phyloP scores from a whole-genome alignment of 2,888 invertebrate species.

The Amiota mariae region DNA sequence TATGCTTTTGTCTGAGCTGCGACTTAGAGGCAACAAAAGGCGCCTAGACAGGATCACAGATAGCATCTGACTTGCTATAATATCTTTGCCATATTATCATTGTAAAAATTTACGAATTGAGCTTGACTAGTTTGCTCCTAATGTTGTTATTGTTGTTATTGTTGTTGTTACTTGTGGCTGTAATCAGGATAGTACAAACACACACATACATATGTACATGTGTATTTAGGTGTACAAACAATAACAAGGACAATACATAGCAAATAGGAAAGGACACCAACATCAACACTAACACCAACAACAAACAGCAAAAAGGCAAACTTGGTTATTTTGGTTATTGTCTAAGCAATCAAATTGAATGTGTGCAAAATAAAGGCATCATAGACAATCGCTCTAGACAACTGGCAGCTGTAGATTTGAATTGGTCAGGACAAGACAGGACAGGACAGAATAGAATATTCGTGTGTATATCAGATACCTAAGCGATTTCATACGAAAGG shows the following conservation, averaged over 20 bases:
- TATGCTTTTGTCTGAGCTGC: constrained; percentile 5
- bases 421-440: too few relatives aligned
- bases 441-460: too few relatives aligned
- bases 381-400: neutral
- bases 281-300: neutral
- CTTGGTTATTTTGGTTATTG: constrained; percentile 13
- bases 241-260: constrained; percentile 4
- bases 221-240: constrained; percentile 25
- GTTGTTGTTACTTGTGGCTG: constrained; percentile 23
- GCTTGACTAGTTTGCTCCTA: constrained; percentile 9
- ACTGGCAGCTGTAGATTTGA: too few relatives aligned
- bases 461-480: too few relatives aligned
- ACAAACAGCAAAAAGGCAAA: constrained; percentile 30
- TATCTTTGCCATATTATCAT: constrained; percentile 9
- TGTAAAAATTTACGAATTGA: constrained; percentile 5
- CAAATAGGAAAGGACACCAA: neutral
- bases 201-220: constrained; percentile 6
- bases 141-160: constrained; percentile 5
- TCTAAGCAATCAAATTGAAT: constrained; percentile 30
- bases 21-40: constrained; percentile 15
- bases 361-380: constrained; percentile 21
- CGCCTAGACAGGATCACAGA: constrained; percentile 21
- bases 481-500: too few relatives aligned
- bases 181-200: constrained; percentile 14
- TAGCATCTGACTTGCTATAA: constrained; percentile 21